Evolutionary conservation across 2,797 vertebrate species (phyloP).

Genomic region (Melanotaenia boesemani): DNA sequence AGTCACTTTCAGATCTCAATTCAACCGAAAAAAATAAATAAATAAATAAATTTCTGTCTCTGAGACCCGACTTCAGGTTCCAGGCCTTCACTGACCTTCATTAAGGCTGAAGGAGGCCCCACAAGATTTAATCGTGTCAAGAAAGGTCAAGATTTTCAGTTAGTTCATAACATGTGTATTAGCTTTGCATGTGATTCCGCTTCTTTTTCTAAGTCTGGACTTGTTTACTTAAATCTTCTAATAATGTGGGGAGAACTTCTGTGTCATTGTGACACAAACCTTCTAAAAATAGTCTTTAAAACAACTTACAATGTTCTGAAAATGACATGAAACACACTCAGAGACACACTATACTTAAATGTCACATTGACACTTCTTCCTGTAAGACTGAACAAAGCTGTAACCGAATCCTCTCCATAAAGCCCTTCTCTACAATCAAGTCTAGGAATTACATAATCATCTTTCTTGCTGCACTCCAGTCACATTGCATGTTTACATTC

Average conservation of each 20-base stretch:
- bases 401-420: constrained; percentile 6
- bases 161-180: constrained; percentile 3
- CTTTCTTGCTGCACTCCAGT: constrained; percentile 16
- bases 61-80: constrained; percentile 13
- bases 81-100: constrained; percentile 15
- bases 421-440: constrained; percentile 25
- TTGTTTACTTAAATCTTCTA: constrained; percentile 1
- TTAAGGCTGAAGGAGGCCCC: neutral
- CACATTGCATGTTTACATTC: constrained; percentile 64
- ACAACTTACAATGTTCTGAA: constrained; percentile 3
- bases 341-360: constrained; percentile 24
- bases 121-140: constrained; percentile 1
- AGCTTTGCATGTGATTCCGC: neutral
- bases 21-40: neutral
- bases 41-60: constrained; percentile 1
- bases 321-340: constrained; percentile 1
- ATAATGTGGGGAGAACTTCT: constrained; percentile 10
- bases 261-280: constrained; percentile 40
- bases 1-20: constrained; percentile 27
- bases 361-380: constrained; percentile 5
- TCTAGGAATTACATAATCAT: constrained; percentile 26
- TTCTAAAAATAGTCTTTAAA: neutral
- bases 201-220: neutral
- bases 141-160: constrained; percentile 13
- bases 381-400: constrained; percentile 7